phyloP scores from a whole-genome alignment of 2,797 vertebrate genomes.

The Manis crassicaudata region DNA sequence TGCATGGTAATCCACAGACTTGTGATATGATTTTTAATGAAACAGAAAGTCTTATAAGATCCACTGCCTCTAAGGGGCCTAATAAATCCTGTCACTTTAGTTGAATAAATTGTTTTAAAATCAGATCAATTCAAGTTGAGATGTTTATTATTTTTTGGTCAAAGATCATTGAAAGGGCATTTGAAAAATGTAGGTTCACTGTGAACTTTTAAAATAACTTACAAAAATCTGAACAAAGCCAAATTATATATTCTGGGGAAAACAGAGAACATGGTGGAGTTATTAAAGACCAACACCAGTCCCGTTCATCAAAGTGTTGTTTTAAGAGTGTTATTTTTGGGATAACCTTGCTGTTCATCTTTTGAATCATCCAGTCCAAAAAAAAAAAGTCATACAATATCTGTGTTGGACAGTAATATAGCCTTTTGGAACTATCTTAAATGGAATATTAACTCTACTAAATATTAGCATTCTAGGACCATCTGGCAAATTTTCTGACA shows the following conservation, averaged over 20 bases:
- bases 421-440: slow-evolving; percentile 28
- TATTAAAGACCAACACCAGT: neutral
- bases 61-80: neutral
- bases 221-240: slow-evolving; percentile 1
- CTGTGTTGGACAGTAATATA: neutral
- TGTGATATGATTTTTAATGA: neutral
- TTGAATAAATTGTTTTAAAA: slow-evolving; percentile 27
- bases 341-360: slow-evolving; percentile 33
- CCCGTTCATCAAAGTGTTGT: neutral
- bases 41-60: slow-evolving; percentile 14
- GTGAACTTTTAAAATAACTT: slow-evolving; percentile 19
- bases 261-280: neutral
- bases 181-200: neutral
- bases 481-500: neutral
- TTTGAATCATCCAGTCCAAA: neutral
- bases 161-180: neutral
- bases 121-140: neutral
- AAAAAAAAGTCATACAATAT: neutral
- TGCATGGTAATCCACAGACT: neutral
- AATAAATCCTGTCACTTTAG: neutral
- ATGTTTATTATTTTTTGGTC: slow-evolving; percentile 2
- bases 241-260: slow-evolving; percentile 2
- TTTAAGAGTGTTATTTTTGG: slow-evolving; percentile 46
- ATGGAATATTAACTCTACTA: neutral
- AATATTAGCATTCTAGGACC: neutral